Evolutionary conservation across 1,140 invertebrate species (phyloP), one percentile per base, ranked within the genome.

Genomic region (Semibalanus balanoides): DNA sequence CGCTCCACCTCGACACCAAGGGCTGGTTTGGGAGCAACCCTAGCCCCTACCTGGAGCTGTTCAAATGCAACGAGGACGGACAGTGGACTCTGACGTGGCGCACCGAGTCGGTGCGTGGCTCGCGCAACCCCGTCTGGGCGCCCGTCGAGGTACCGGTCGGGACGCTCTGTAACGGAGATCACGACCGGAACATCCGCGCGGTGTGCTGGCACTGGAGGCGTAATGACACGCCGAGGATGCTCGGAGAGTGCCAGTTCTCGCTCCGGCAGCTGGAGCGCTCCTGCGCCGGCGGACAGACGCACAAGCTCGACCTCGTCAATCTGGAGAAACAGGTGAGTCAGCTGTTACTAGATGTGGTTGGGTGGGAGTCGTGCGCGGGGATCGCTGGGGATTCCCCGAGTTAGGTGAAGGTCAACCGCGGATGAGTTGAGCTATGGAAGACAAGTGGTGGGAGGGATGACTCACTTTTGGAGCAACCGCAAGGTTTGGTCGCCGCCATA

Each of bases 101-200:
- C 80, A 86, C 87, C 43, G 87, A 88, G 81, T 84, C 86, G 7
- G 84, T 87, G 9, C 86, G 85, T 75, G 83, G 83, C 30, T 88
- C 84, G 14, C 80, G 87, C 73, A 86, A 87, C 82, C 88, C 88
- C n/a, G 83, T 82, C 19, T 89, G 88, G 88, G 83, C 83, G 79
- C 82, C 84, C 22, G 87, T 89, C 79, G 83, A 83, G n/a, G 82
- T 89, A 25, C 82, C 85, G 43, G 82, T 88, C 0, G 81, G 86
- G 64, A 82, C 84, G 9, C 79, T 90, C 27, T 89, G 88, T 81
- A 87, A 88, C 82, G 88, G 87, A 19, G 88, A 90, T 80, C 84
- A 86, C 79, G 86, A 89, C 76, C 84, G 88, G 0, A 83, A 79
- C 76, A 79, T 85, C n/a, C 82, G 83, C 81, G 76, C 86, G 72